Evolutionary conservation across 2,113 vertebrate genomes (phyloP), one percentile per base, ranked within the genome.

Genomic region (Serinus canaria): DNA sequence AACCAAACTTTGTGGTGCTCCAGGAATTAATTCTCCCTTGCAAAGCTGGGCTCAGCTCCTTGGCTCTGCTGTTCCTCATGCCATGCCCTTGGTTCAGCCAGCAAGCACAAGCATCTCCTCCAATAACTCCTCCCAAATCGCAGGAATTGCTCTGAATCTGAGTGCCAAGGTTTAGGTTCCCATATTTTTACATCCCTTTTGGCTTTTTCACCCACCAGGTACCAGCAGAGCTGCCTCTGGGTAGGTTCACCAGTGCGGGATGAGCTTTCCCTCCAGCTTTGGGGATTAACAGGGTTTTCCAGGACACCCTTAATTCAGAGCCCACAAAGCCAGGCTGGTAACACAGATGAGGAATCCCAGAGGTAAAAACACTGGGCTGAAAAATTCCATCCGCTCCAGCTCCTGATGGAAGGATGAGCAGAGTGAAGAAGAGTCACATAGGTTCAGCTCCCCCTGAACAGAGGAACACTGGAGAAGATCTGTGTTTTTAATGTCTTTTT

Each of bases 61-160:
- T 1, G 2, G n/a, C 37, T 69, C 52, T 64, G 52, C 83, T 70
- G 78, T 13, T 85, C 25, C 41, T 53, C 37, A 2, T 22, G 50
- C 33, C 8, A 0, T 76, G 73, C 17, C 31, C 52, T 67, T n/a
- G 56, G 39, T 63, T 44, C 52, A 52, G 43, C 15, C 7, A 9
- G 20, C 10, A n/a, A 41, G 53, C 28, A 25, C 30, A 55, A 75
- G 64, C 37, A 31, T 27, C 18, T 44, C 23, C 20, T 67, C n/a
- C n/a, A 35, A 35, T 21, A 77, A 10, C 27, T 47, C n/a, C 58
- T 76, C 74, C 75, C 28, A 68, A 1, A 69, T 11, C 0, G 0
- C 46, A 59, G 2, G 35, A 91, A 31, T 9, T 4, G 0, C 1
- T 37, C 77, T 62, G 69, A 35, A 37, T 41, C 25, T 0, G 0